Evolutionary conservation across 2,888 invertebrate genomes (phyloP), one percentile per base, ranked within the genome.

Genomic region (Heliconius ismenius): DNA sequence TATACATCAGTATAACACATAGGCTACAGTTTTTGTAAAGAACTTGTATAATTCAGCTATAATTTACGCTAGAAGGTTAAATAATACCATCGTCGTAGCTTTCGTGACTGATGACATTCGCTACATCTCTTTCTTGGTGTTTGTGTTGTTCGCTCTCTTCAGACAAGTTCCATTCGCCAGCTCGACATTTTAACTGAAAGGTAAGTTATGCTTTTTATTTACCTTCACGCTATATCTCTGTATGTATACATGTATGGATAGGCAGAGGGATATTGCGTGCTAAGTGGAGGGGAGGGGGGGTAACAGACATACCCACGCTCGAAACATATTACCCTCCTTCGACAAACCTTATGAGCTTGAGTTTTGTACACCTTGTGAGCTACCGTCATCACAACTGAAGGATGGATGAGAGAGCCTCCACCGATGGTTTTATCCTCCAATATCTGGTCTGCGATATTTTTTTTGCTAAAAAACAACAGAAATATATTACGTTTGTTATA

Each of bases 141-240:
- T 95, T 95, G 77, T 93, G 95, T 0, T 96, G 92, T 85, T 97
- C 97, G 73, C 94, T 95, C 70, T 95, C 95, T 0, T 96, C 96
- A 86, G 96, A 96, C 0, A 97, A 97, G 88, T 97, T 97, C 97
- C 97, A 97, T 90, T 97, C 97, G 0, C 97, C 97, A 1, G 96
- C 96, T 0, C 97, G 94, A 3, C 97, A 91, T 63, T 89, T 86
- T 7, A 95, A 82, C 76, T 85, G 43, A 63, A 73, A 73, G 3
- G 13, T 39, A 67, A 36, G 10, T 32, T 36, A 39, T 24, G 49
- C 49, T 49, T 18, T 49, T 18, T 49, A 39, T 49, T 18, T 18
- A 18, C 49, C 18, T 49, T 49, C 49, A 49, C 18, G 49, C 7
- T 49, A 2, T 49, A 49, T 43, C 15, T 1, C 32, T 7, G 32